phyloP scores from a whole-genome alignment of 2,888 invertebrate species.

The Thera obeliscata region DNA sequence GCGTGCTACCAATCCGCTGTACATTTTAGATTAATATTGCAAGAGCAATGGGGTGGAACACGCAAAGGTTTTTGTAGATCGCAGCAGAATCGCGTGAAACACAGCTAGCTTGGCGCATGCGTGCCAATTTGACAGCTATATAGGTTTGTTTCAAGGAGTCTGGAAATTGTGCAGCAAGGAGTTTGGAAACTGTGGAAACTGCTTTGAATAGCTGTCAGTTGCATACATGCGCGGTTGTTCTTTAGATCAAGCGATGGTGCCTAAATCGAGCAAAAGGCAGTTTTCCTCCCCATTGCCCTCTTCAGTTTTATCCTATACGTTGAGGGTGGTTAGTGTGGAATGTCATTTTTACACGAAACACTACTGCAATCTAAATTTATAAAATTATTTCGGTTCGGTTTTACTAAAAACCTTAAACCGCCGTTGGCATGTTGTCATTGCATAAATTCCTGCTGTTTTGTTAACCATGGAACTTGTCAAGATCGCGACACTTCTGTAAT shows the following conservation, averaged over 20 bases:
- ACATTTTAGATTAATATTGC: neutral
- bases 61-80: no score
- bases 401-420: neutral
- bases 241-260: no score
- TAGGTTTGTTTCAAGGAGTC: no score
- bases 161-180: no score
- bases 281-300: neutral
- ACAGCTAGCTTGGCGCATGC: no score
- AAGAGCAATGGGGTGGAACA: no score
- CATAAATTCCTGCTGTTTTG: neutral
- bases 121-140: no score
- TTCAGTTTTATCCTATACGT: neutral
- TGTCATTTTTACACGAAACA: neutral
- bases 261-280: neutral
- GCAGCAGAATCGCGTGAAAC: no score
- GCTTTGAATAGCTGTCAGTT: no score
- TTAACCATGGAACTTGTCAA: neutral
- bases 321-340: neutral
- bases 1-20: conserved; percentile 1
- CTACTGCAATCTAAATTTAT: neutral
- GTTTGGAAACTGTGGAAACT: no score
- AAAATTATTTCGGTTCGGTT: neutral
- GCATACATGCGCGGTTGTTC: no score
- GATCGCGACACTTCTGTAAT: no score
- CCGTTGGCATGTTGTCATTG: neutral